phyloP scores from a whole-genome alignment of 2,888 invertebrate genomes.

The Drosophila emarginata region DNA sequence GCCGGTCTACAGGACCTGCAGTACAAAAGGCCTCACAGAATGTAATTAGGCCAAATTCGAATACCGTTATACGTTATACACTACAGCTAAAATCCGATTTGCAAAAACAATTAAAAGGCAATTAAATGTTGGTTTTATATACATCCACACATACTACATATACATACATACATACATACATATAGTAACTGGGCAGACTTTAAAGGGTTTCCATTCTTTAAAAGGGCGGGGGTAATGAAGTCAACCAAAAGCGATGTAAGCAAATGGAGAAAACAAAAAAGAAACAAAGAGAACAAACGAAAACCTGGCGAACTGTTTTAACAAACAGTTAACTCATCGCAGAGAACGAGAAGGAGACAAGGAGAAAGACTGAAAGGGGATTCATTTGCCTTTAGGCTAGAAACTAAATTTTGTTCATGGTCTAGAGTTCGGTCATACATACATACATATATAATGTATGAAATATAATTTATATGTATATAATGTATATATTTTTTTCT shows the following conservation, averaged over 20 bases:
- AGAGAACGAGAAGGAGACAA: background rate
- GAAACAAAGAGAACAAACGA: constrained; percentile 22
- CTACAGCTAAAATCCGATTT: constrained; percentile 55
- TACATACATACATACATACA: background rate
- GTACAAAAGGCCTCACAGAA: constrained; percentile 49
- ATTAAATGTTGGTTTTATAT: constrained; percentile 66
- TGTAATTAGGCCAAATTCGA: constrained; percentile 73
- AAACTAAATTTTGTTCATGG: constrained; percentile 44
- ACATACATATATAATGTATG: too few species aligned
- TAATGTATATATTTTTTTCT: constrained; percentile 1
- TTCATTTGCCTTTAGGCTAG: constrained; percentile 35
- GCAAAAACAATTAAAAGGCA: constrained; percentile 78
- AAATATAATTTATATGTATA: constrained; percentile 37
- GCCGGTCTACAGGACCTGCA: background rate
- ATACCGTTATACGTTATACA: constrained; percentile 43
- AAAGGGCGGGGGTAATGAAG: constrained; percentile 33
- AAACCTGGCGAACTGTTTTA: constrained; percentile 61
- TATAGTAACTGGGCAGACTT: constrained; percentile 48
- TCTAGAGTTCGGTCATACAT: background rate
- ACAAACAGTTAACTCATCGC: constrained; percentile 51
- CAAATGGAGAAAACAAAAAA: constrained; percentile 22
- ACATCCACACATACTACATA: background rate
- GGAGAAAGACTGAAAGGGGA: background rate
- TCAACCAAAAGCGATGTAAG: constrained; percentile 32
- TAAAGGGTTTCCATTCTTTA: constrained; percentile 34